Evolutionary conservation across 2,888 invertebrate species (phyloP), one percentile per base, ranked within the genome.

Genomic region (Drosophila histrio): DNA sequence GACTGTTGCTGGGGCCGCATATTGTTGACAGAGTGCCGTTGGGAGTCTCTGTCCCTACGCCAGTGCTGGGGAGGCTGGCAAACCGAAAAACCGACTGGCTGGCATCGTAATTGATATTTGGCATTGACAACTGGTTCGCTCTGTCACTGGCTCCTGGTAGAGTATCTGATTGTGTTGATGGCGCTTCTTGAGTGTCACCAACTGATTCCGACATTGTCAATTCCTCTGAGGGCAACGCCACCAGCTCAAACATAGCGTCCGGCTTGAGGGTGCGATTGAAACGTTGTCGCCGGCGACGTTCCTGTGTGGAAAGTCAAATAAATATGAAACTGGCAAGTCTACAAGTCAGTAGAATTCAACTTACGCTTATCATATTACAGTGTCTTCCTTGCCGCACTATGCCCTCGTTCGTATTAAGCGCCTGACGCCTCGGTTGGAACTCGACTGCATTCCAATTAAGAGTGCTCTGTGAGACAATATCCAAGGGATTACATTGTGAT

Each of bases 1-100:
- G 15, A 5, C 15, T 17, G 26, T 44, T 28, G 28, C 28, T 17
- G 17, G 28, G 28, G 0, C 11, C 28, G 44, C 17, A 2, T 19
- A 19, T 43, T 1, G 57, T 44, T 34, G 56, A 22, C 2, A 15
- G 13, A 7, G 15, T 15, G 22, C 9, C 11, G 44, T 17, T 17
- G 44, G 15, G 9, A 11, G 2, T 15, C 9, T 9, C 43, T 32
- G 22, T 15, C 3, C 83, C 77, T 49, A 72, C 60, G 2, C 67
- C 74, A 22, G 73, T 73, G 13, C 38, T 52, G 17, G 65, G 67
- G 53, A 62, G 74, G 75, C 75, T 65, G 65, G 59, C 46, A 8
- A 65, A 26, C 68, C 68, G 82, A 81, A 84, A 84, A 81, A 39
- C 66, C 79, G 85, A 67, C 56, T 64, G 87, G 19, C 24, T 49